Base-by-base conservation (phyloP, 2,888 invertebrate species). In the Drosophila lutescens region DNA sequence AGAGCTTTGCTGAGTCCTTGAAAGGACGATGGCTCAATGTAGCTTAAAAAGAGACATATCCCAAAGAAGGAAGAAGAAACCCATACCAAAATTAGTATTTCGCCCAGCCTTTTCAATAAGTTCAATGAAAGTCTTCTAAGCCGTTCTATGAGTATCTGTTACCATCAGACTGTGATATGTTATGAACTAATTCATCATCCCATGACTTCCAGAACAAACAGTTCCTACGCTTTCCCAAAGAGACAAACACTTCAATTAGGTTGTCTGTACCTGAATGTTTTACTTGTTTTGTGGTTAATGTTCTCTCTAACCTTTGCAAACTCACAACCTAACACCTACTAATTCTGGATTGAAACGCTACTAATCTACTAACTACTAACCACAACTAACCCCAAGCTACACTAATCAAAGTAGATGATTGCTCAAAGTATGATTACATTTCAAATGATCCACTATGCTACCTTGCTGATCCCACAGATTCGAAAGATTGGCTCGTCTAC, bases 401-500 rank as follows among this genome's bases (percentile, higher is more conserved):
- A 71, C 74, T 51, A 62, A 73, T n/a, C 55, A 12, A 54, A 32
- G 47, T 54, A 74, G 53, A 49, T 47, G 26, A 12, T 72, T 65
- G 66, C 57, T 50, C 53, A 74, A 65, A 44, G 8, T 36, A 65
- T 23, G 13, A 50, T 26, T 10, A 15, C 7, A 17, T 57, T 40
- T 36, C 23, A 69, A 62, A 47, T 56, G 23, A 61, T 57, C 13
- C 23, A 36, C 59, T 8, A 26, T 41, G 55, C 56, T 51, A n/a
- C 46, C 50, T 74, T 74, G 61, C 72, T 72, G 61, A 69, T 76
- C 58, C 88, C 79, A 79, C 82, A 82, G 82, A 87, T 82, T 85
- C 82, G 32, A 85, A 79, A 87, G 82, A 82, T 82, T 82, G 82
- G 82, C 86, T 74, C 43, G 51, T 60, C 76, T 82, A 82, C 74